Conservation (phyloP, 2,888 invertebrate species). For the Polia nebulosa region DNA sequence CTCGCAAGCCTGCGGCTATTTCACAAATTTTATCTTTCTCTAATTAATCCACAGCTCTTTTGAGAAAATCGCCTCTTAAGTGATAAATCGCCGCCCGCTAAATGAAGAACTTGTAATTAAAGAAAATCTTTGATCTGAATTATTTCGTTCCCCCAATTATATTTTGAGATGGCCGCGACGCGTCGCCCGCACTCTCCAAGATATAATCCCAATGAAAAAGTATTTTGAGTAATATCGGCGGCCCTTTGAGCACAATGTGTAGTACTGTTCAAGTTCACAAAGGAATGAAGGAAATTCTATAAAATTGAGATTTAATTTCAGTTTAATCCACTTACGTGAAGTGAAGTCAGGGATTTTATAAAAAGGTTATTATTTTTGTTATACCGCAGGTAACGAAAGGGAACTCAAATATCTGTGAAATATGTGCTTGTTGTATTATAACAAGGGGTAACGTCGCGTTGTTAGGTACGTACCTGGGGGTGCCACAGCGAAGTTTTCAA, state of each 20-base stretch:
- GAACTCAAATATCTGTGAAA: slow-evolving; percentile 23
- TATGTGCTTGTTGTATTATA: slow-evolving; percentile 34
- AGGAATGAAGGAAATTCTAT: slow-evolving; percentile 17
- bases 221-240: slow-evolving; percentile 62
- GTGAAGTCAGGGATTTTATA: slow-evolving; percentile 7
- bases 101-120: slow-evolving; percentile 85
- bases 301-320: slow-evolving; percentile 29
- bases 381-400: not conserved
- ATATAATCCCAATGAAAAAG: slow-evolving; percentile 65
- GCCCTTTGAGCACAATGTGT: slow-evolving; percentile 56
- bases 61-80: slow-evolving; percentile 84
- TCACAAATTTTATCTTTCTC: slow-evolving; percentile 88
- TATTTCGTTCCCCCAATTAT: slow-evolving; percentile 74
- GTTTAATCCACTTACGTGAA: slow-evolving; percentile 21
- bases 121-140: slow-evolving; percentile 86
- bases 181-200: slow-evolving; percentile 52
- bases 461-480: slow-evolving; percentile 29
- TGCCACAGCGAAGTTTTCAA: slow-evolving; percentile 47
- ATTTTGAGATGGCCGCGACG: slow-evolving; percentile 63
- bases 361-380: not conserved
- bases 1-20: slow-evolving; percentile 83
- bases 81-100: slow-evolving; percentile 84
- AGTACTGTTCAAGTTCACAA: slow-evolving; percentile 21
- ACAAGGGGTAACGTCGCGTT: slow-evolving; percentile 13
- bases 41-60: slow-evolving; percentile 88